Base-by-base conservation (phyloP, 2,888 invertebrate species). In the Limnephilus rhombicus region DNA sequence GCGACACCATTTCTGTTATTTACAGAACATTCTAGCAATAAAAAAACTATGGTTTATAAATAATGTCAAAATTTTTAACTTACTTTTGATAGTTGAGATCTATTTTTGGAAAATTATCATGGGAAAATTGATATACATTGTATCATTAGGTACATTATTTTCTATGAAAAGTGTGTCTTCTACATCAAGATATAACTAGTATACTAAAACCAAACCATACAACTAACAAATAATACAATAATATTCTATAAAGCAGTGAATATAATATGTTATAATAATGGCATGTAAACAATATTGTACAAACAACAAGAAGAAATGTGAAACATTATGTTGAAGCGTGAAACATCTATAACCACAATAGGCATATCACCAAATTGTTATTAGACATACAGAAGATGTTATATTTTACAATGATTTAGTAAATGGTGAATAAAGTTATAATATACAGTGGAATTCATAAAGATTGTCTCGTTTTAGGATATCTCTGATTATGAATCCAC, bases 151-250 rank as follows among this genome's bases (percentile, higher is more conserved):
- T 24, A 68, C 24, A 68, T 24, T 68, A 37, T 45, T 90, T 49
- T 31, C 34, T 82, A 34, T 80, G 37, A 83, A 83, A 90, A 90
- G 37, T 90, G 90, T 90, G 90, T 85, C 90, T 90, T 90, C 85
- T 90, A 90, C 85, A 34, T 85, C 90, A 90, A 90, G 90, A 90
- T 82, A 83, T 49, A 90, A 49, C 31, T 83, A 37, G 15, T 83
- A 34, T 83, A 83, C 37, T 31, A 34, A 83, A 83, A 24, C 24
- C 31, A 83, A 83, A 82, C 18, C 34, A 83, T 37, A 83, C 18
- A 37, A 37, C 37, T 37, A 83, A 83, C 37, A 37, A 68, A 68
- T 68, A 83, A 15, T 11, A 83, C 18, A 68, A 68, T 68, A 37
- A 18, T 49, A 49, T 34, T 83, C 83, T 83, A 83, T 15, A 83